Conservation (phyloP, 2,888 invertebrate genomes). For the Gymnocheta viridis region DNA sequence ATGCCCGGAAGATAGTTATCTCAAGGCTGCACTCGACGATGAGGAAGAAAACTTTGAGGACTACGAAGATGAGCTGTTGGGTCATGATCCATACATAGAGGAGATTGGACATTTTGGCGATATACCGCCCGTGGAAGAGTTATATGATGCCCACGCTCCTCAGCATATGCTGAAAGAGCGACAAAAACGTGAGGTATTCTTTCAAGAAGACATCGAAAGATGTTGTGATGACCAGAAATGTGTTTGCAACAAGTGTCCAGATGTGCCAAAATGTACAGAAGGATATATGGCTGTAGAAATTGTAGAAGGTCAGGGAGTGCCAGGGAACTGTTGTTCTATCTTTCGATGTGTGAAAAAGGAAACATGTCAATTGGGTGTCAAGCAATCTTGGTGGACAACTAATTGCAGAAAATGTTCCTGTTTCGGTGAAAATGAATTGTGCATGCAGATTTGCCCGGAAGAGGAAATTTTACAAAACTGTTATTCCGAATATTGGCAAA, state of each 20-base stretch:
- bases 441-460: conserved; percentile 70
- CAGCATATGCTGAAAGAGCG: conserved; percentile 41
- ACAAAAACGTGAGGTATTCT: conserved; percentile 54
- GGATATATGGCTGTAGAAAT: conserved; percentile 73
- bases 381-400: conserved; percentile 69
- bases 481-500: conserved; percentile 70
- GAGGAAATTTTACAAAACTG: conserved; percentile 59
- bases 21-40: conserved; percentile 12
- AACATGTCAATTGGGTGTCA: conserved; percentile 73
- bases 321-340: conserved; percentile 82
- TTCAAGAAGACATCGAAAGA: conserved; percentile 60
- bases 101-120: conserved; percentile 45
- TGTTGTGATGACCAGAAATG: conserved; percentile 75
- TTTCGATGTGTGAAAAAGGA: conserved; percentile 79
- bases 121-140: conserved; percentile 24
- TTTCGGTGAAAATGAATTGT: conserved; percentile 71
- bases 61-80: conserved; percentile 25
- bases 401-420: conserved; percentile 76
- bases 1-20: conserved; percentile 60
- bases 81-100: conserved; percentile 39
- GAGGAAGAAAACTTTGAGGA: conserved; percentile 46
- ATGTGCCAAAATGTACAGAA: conserved; percentile 70
- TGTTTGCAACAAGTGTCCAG: conserved; percentile 74
- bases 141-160: neutral
- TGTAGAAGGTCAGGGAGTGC: conserved; percentile 72